These are phyloP conservation scores for Oreortyx pictus DNA, from an alignment of 2,797 vertebrate genomes.

Conservation along the genomic window DNA sequence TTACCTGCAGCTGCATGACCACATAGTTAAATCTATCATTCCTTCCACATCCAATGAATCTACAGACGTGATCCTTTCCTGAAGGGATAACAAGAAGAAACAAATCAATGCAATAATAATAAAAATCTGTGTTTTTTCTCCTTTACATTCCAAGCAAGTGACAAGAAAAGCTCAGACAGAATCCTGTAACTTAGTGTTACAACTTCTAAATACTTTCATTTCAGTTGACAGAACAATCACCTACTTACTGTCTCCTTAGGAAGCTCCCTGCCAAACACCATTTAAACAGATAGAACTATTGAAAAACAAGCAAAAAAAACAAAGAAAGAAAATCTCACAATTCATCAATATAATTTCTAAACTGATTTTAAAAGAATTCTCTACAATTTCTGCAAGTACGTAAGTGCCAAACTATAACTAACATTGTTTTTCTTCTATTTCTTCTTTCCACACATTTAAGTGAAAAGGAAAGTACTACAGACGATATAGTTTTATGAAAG, in stretches of 20 bases:
- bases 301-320: neutral
- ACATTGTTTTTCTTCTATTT: neutral
- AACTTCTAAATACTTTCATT: neutral
- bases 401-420: neutral
- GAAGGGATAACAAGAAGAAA: slow-evolving; percentile 48
- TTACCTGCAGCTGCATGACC: slow-evolving; percentile 98
- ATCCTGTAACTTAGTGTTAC: neutral
- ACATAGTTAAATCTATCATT: slow-evolving; percentile 99
- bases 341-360: neutral
- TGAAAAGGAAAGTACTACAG: neutral
- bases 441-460: neutral
- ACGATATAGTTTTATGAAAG: slow-evolving; percentile 8
- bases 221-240: neutral
- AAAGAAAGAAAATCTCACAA: neutral
- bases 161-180: neutral
- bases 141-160: neutral
- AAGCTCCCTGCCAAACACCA: neutral
- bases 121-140: neutral
- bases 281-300: neutral
- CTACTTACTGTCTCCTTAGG: neutral
- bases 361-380: neutral
- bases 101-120: neutral
- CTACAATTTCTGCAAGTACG: neutral
- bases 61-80: slow-evolving; percentile 98
- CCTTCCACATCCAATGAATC: slow-evolving; percentile 96